phyloP scores from a whole-genome alignment of 2,797 vertebrate species.

The Danio albolineatus region DNA sequence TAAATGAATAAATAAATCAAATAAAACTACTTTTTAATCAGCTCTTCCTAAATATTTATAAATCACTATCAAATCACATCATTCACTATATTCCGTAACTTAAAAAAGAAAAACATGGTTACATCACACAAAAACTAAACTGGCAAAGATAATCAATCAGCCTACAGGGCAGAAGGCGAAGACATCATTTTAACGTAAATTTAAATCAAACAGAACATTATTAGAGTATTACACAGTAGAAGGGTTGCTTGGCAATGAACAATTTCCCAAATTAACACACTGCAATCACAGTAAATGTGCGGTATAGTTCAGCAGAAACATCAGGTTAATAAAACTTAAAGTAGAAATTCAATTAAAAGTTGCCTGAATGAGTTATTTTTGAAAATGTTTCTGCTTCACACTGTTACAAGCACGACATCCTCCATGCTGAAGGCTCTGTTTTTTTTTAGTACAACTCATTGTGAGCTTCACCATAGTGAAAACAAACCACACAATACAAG shows the following conservation, averaged over 20 bases:
- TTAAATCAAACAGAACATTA: background rate
- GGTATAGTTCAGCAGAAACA: background rate
- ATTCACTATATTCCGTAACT: background rate
- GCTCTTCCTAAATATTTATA: too few relatives aligned
- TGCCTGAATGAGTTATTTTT: background rate
- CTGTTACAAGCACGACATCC: background rate
- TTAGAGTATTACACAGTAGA: background rate
- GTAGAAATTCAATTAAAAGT: background rate
- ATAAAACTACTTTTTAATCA: too few relatives aligned
- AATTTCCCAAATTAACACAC: background rate
- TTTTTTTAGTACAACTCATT: conserved; percentile 22
- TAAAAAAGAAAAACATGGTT: background rate
- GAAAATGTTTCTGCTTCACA: background rate
- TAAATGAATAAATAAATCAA: too few relatives aligned
- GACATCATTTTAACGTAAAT: background rate
- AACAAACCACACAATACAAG: conserved; percentile 32
- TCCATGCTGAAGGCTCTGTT: background rate
- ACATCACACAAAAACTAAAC: background rate
- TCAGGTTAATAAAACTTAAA: background rate
- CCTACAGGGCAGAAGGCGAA: background rate
- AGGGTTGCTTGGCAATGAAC: background rate
- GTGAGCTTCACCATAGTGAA: conserved; percentile 23
- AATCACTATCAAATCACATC: background rate
- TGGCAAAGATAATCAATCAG: background rate
- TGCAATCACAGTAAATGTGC: background rate